Percentiles rank a stretch among this genome's conserved stretches.
phyloP scores from a whole-genome alignment of 2,888 invertebrate species.

The Xestia ashworthii region DNA sequence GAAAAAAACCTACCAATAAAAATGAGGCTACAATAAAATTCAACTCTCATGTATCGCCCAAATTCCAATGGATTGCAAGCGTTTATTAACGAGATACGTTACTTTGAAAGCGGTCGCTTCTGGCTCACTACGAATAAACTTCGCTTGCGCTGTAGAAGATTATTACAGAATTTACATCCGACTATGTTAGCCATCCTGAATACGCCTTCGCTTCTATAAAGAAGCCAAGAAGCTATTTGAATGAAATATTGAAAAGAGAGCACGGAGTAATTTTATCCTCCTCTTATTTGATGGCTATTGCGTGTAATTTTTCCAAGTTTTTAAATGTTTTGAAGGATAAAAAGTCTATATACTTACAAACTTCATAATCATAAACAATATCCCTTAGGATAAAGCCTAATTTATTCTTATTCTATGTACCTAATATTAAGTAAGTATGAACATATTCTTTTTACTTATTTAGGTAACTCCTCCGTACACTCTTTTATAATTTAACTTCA shows the following conservation, averaged over 20 bases:
- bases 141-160: slow-evolving; percentile 32
- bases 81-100: slow-evolving; percentile 34
- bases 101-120: slow-evolving; percentile 47
- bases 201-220: slow-evolving; percentile 3
- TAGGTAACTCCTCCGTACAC: not conserved
- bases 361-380: not conserved
- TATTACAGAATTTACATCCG: slow-evolving; percentile 52
- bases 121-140: slow-evolving; percentile 52
- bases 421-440: not conserved
- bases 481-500: slow-evolving; percentile 30
- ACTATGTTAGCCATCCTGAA: slow-evolving; percentile 20
- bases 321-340: not conserved
- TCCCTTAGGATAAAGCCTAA: not conserved
- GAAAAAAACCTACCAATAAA: not conserved
- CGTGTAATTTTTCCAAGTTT: not conserved
- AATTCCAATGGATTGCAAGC: slow-evolving; percentile 26
- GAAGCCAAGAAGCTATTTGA: slow-evolving; percentile 6
- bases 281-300: not conserved
- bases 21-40: not conserved
- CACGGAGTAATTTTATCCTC: not conserved
- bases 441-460: not conserved
- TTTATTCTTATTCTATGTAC: not conserved
- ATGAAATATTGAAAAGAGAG: slow-evolving; percentile 10
- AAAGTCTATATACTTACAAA: not conserved
- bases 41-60: slow-evolving; percentile 10